Base-by-base conservation (phyloP, 2,113 vertebrate species). In the Eulacestoma nigropectus region DNA sequence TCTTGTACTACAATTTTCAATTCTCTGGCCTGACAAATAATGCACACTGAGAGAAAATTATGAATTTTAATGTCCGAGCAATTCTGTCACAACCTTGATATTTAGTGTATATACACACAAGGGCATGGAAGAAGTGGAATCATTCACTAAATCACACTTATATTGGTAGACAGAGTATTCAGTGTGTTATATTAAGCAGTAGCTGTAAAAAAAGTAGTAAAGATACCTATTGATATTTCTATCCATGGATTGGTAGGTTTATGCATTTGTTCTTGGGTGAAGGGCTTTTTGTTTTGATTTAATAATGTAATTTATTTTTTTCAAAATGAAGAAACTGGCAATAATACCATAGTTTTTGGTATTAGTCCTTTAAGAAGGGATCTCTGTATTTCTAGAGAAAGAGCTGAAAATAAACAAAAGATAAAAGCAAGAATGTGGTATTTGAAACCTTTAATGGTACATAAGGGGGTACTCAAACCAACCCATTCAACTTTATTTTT, bases 391-490 rank as follows among this genome's bases (percentile, higher is more conserved):
- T 55, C 65, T 50, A 79, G 11, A 77, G 26, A 32, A 89, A 95
- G 41, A 94, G 84, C 32, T 89, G 63, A 93, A 90, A 87, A 87
- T 35, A 62, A 94, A 93, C 52, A 69, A 33, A 74, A 73, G 33
- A 68, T 42, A 50, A 92, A 82, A 84, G 22, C 6, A 80, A 81
- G 20, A 80, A 72, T 41, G 39, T 42, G n/a, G 41, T 57, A 89
- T 67, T 94, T 10, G 11, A 87, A 94, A 60, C 27, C 30, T 91
- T 93, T 97, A 88, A 91, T 44, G 59, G 52, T 60, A 93, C 59
- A 23, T 79, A 88, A 93, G 59, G 93, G 67, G 42, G 65, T 84
- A 89, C 56, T 82, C 52, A 94, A 88, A 90, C 73, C 86, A 96
- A 65, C 64, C 39, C 21, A 32, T 41, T 91, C 81, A 97, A 84